Evolutionary conservation across 2,797 vertebrate genomes (phyloP).

Genomic region (Pelodytes ibericus): DNA sequence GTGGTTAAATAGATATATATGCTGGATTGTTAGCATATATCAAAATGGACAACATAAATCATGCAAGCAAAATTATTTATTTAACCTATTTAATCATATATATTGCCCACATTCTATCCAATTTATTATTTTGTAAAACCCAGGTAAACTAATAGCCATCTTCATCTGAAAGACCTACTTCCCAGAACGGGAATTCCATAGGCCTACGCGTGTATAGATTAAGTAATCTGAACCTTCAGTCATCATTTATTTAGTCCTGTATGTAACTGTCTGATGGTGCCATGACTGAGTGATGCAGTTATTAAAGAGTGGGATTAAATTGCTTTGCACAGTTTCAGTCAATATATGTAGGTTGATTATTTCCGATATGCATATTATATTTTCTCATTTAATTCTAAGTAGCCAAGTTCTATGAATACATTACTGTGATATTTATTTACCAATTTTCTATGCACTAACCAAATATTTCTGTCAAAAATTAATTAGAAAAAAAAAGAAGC

Average conservation of each 20-base stretch:
- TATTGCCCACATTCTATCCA: neutral
- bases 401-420: conserved; percentile 43
- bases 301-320: conserved; percentile 40
- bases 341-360: conserved; percentile 48
- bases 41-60: neutral
- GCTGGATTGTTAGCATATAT: too few species aligned
- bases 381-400: conserved; percentile 34
- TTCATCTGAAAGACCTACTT: neutral
- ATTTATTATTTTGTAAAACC: conserved; percentile 4
- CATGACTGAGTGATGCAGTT: conserved; percentile 42
- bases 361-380: conserved; percentile 46
- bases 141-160: neutral
- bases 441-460: conserved; percentile 19
- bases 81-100: neutral
- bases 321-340: conserved; percentile 41
- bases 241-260: conserved; percentile 9
- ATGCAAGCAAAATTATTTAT: neutral
- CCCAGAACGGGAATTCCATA: neutral
- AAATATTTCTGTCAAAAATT: conserved; percentile 30
- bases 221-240: conserved; percentile 11
- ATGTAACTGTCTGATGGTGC: conserved; percentile 24
- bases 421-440: conserved; percentile 14
- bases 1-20: too few species aligned
- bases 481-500: conserved; percentile 38
- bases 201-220: neutral